Evolutionary conservation across 1,140 invertebrate species (phyloP).

Genomic region (Drosophila persimilis): DNA sequence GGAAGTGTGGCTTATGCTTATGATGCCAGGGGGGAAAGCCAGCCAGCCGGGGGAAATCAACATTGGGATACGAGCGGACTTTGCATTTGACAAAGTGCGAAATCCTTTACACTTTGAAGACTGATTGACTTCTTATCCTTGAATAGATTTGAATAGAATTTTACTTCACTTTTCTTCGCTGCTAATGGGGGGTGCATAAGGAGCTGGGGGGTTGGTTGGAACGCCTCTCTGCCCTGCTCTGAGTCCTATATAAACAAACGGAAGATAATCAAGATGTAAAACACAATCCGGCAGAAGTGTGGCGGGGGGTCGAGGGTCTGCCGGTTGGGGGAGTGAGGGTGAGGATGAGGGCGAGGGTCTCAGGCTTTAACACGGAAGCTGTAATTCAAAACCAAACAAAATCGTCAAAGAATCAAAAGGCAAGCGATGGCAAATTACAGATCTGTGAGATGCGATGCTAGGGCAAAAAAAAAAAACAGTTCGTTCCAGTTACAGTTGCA

Average conservation of each 20-base stretch:
- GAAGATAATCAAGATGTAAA: constrained; percentile 82
- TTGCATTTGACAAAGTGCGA: constrained; percentile 77
- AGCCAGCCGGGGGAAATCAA: constrained; percentile 17
- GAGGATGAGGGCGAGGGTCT: neutral
- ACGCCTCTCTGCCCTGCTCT: neutral
- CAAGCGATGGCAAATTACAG: constrained; percentile 73
- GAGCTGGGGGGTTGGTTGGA: constrained; percentile 3
- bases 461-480: no score
- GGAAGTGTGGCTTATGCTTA: constrained; percentile 31
- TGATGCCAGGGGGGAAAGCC: constrained; percentile 5
- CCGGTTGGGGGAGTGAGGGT: no score
- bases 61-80: constrained; percentile 43
- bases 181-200: constrained; percentile 37
- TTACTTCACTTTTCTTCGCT: constrained; percentile 50
- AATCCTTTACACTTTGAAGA: constrained; percentile 81
- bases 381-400: constrained; percentile 80
- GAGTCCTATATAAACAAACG: constrained; percentile 68
- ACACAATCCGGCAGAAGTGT: constrained; percentile 59
- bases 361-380: constrained; percentile 15
- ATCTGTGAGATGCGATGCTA: constrained; percentile 12
- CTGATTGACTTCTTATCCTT: constrained; percentile 81
- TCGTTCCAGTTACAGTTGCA: constrained; percentile 43
- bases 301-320: constrained; percentile 6
- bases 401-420: constrained; percentile 71
- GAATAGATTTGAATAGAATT: constrained; percentile 79